Conservation (phyloP, 2,888 invertebrate genomes). For the Lepidochrysops patricia region DNA sequence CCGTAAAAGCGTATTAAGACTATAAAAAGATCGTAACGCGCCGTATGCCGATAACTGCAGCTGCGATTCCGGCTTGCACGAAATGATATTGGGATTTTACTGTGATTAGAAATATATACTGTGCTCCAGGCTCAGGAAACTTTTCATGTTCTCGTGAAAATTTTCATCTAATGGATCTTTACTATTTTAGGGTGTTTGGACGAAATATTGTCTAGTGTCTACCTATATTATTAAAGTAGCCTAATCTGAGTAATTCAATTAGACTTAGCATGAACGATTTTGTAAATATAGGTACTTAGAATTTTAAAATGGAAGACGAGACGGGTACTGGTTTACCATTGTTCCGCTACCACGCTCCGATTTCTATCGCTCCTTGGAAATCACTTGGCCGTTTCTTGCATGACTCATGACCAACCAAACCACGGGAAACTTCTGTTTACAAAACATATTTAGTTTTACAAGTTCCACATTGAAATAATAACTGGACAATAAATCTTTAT, state of each 20-base stretch:
- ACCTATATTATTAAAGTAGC: not conserved
- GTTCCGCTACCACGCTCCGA: too few relatives aligned
- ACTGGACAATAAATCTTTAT: slow-evolving; percentile 11
- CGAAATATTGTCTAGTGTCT: not conserved
- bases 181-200: not conserved
- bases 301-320: too few relatives aligned
- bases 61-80: slow-evolving; percentile 17
- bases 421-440: not conserved
- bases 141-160: too few relatives aligned
- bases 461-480: not conserved
- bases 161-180: not conserved
- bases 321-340: too few relatives aligned
- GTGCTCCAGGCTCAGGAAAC: not conserved
- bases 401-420: too few relatives aligned
- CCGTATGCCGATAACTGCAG: slow-evolving; percentile 29
- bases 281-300: too few relatives aligned
- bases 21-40: slow-evolving; percentile 40
- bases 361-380: too few relatives aligned
- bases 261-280: too few relatives aligned
- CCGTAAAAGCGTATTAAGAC: slow-evolving; percentile 46
- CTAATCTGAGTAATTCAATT: too few relatives aligned
- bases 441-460: not conserved
- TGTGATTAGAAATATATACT: slow-evolving; percentile 6
- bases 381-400: too few relatives aligned
- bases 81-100: slow-evolving; percentile 13